phyloP scores from a whole-genome alignment of 2,888 invertebrate species.

The Drosophila formosana region DNA sequence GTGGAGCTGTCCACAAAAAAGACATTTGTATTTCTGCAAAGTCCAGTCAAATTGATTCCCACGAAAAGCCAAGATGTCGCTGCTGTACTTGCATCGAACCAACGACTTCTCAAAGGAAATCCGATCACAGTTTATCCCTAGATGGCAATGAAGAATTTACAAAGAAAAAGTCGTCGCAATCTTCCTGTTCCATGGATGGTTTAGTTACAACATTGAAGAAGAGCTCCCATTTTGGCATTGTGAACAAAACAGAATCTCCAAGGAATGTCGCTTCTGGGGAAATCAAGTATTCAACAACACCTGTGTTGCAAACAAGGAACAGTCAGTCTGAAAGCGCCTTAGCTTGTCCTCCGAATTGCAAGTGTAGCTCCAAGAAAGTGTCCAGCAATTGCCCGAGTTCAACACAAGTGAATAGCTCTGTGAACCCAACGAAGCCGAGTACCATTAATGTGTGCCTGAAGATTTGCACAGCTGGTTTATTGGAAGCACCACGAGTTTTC shows the following conservation, averaged over 20 bases:
- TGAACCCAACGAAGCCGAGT: slow-evolving; percentile 11
- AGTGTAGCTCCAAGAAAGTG: neutral
- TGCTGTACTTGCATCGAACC: neutral
- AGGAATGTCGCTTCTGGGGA: too few species aligned
- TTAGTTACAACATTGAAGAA: neutral
- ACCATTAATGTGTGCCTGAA: slow-evolving; percentile 45
- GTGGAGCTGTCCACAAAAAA: neutral
- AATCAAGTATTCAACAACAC: too few species aligned
- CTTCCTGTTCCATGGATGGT: neutral
- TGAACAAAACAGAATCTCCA: neutral
- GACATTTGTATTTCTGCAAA: too few species aligned
- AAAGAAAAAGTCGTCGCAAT: neutral
- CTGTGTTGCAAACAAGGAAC: too few species aligned
- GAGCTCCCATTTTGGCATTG: neutral
- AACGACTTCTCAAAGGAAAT: neutral
- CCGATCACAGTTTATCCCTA: neutral
- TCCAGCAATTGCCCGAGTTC: neutral
- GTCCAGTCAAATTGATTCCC: neutral
- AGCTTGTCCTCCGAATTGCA: neutral
- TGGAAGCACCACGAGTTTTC: slow-evolving; percentile 1
- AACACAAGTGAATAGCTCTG: neutral
- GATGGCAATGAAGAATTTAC: neutral
- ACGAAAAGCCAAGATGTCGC: neutral
- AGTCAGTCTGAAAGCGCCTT: too few species aligned
- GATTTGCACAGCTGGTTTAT: slow-evolving; percentile 20